Percentiles rank a stretch among this genome's conserved stretches.
Evolutionary conservation across 2,113 vertebrate genomes (phyloP).

Genomic region (Lucifuga dentata): DNA sequence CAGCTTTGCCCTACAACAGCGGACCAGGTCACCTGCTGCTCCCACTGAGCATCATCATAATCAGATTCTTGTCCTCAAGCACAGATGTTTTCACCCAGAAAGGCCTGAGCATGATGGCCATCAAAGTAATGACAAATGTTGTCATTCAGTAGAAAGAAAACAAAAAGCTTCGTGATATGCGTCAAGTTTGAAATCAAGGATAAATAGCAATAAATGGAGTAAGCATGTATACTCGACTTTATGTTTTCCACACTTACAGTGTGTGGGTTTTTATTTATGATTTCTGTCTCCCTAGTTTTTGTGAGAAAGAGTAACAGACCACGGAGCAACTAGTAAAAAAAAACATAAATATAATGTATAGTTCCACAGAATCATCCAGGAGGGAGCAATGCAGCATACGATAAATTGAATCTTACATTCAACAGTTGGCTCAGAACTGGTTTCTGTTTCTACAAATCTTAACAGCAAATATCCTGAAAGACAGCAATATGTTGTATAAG

Average conservation of each 20-base stretch:
- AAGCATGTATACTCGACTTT: too few relatives aligned
- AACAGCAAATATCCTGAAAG: slow-evolving; percentile 59
- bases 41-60: slow-evolving; percentile 69
- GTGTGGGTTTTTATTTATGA: too few relatives aligned
- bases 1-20: slow-evolving; percentile 68
- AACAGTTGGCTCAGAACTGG: slow-evolving; percentile 46
- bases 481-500: slow-evolving; percentile 59
- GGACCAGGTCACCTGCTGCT: slow-evolving; percentile 57
- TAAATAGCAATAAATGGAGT: too few relatives aligned
- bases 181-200: too few relatives aligned
- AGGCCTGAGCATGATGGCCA: neutral
- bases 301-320: neutral
- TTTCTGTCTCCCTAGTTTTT: too few relatives aligned
- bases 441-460: slow-evolving; percentile 46
- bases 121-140: slow-evolving; percentile 40
- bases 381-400: slow-evolving; percentile 21
- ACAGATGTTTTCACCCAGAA: slow-evolving; percentile 50
- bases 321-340: slow-evolving; percentile 10
- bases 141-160: slow-evolving; percentile 1
- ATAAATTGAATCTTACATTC: slow-evolving; percentile 48
- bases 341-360: slow-evolving; percentile 39
- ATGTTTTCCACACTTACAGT: too few relatives aligned
- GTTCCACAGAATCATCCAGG: slow-evolving; percentile 35
- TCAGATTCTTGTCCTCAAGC: slow-evolving; percentile 56
- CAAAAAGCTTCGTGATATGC: too few relatives aligned